These are phyloP conservation scores for Amphiura filiformis DNA, from an alignment of 35 echinoderm and acorn worm genomes.

Conservation along the genomic window DNA sequence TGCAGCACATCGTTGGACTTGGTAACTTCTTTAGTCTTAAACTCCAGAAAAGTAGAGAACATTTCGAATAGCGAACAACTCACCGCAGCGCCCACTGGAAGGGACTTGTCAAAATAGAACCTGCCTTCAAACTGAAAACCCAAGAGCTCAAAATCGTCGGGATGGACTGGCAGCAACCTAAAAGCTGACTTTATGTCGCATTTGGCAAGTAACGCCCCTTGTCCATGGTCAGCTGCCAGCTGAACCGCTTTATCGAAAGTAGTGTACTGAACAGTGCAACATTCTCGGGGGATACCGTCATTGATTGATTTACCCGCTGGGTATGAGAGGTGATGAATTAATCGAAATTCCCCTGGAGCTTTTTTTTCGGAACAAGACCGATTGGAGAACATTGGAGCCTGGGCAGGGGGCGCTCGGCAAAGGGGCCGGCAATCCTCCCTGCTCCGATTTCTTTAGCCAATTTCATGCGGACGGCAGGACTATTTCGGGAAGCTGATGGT, in stretches of 20 bases:
- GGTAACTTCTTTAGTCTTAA: too few species aligned
- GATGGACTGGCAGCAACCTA: too few species aligned
- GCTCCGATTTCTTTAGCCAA: not conserved
- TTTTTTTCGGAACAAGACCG: too few species aligned
- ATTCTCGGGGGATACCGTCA: not conserved
- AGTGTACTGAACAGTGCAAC: not conserved
- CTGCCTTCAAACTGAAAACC: not conserved
- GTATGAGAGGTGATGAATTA: not conserved
- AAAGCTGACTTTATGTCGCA: not conserved
- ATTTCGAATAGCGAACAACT: not conserved
- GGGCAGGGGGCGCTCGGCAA: not conserved
- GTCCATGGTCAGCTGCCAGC: not conserved
- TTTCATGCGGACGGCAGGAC: not conserved
- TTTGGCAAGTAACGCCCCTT: not conserved
- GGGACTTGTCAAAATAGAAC: not conserved
- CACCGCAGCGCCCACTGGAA: not conserved
- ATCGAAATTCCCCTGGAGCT: not conserved
- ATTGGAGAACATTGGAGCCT: not conserved
- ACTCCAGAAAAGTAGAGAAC: not conserved
- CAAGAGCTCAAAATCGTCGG: not conserved
- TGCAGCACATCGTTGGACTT: not conserved
- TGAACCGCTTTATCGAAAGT: not conserved
- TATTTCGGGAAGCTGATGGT: not conserved
- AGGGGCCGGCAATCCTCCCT: not conserved
- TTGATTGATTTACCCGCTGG: not conserved